Base-by-base conservation (phyloP, 2,113 vertebrate species). In the Melozone crissalis region DNA sequence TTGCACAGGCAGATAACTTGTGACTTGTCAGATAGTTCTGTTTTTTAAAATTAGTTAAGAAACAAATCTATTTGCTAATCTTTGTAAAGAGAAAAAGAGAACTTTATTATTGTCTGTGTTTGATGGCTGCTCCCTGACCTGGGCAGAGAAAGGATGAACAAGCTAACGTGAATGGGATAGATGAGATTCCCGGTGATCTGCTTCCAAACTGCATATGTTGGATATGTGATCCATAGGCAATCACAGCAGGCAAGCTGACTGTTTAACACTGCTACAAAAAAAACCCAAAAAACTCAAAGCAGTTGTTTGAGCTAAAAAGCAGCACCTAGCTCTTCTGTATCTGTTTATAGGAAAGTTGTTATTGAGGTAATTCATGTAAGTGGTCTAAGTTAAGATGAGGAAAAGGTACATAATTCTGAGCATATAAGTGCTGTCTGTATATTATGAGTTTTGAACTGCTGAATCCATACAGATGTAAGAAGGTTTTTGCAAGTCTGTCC, bases 1-100 rank as follows among this genome's bases (percentile, higher is more conserved):
- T 35, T 37, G 19, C 54, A 62, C 62, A 78, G 66, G 57, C 57
- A 74, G 73, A 28, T 35, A 43, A 47, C 31, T 54, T 54, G 31
- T 67, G 79, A 69, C 80, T 90, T 88, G 55, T 77, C 80, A 51
- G 37, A 14, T 46, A 86, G 47, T 65, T 90, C 73, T 84, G 23
- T 0, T 75, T 78, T 87, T 69, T 12, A 9, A 77, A 83, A 83
- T 31, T 9, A 71, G 15, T 51, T 47, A 23, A 58, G 63, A 63
- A 91, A 78, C 79, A 76, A 47, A 19, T 49, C 18, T 46, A 2
- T 67, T 90, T 16, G 1, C 16, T 78, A 15, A 66, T 71, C 55
- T 63, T 88, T 84, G 33, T 73, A 46, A 75, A 79, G 62, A 65
- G 74, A 54, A 89, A 76, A 72, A 24, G 30, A 5, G 21, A 76